Conservation (phyloP, 2,113 vertebrate species). For the Columba janthina region DNA sequence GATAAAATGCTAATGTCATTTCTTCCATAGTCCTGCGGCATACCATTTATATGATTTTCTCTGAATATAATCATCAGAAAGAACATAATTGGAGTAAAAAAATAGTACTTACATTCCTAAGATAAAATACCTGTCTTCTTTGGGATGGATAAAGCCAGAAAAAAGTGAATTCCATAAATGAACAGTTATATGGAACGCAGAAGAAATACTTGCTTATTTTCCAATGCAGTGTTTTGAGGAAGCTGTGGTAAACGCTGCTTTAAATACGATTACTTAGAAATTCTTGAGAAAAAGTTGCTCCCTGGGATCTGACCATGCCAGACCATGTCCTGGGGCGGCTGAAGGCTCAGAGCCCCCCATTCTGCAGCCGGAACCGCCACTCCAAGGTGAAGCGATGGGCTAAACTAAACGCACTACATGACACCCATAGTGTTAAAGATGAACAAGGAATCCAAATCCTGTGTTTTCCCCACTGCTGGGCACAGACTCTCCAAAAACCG, state of each 20-base stretch:
- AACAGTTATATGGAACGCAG: not conserved
- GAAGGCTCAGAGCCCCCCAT: not conserved
- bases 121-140: not conserved
- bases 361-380: rapidly evolving
- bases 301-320: not conserved
- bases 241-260: not conserved
- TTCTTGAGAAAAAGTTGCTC: not conserved
- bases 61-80: not conserved
- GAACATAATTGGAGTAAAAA: not conserved
- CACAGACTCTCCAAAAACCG: not conserved
- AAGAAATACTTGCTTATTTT: not conserved
- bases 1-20: not conserved
- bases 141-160: not conserved
- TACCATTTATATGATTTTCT: not conserved
- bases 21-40: not conserved
- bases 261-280: not conserved
- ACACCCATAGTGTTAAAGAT: not conserved
- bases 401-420: not conserved
- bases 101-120: not conserved
- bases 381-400: not conserved
- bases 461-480: not conserved
- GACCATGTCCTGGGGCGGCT: not conserved
- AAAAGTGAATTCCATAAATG: not conserved
- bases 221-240: not conserved
- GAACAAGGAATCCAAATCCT: not conserved